Evolutionary conservation across 2,797 vertebrate species (phyloP), one percentile per base, ranked within the genome.

Genomic region (Cyclopterus lumpus): DNA sequence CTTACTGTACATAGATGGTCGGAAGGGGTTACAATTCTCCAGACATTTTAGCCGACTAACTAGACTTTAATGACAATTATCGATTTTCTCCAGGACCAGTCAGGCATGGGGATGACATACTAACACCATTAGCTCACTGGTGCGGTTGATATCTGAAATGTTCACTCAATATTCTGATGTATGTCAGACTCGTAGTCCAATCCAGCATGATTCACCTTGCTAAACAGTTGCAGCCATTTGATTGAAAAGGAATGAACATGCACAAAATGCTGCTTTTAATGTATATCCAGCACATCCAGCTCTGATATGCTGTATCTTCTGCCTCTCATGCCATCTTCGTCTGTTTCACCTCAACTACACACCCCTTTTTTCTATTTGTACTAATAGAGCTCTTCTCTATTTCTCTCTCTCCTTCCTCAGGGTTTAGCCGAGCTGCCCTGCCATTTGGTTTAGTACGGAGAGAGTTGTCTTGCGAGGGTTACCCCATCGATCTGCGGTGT

Each of bases 401-500:
- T 12, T 42, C 54, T 77, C 11, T 65, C 61, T 81, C 64, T 69
- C 59, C 67, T 65, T 82, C 78, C 73, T 8, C 80, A 99, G 98
- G 97, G 88, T 99, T 99, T 90, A 99, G 97, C 90, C 95, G 98
- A 91, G 97, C 97, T 72, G 97, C 97, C 0, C 93, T 99, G 88
- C 97, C 98, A 0, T 99, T 99, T 67, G 98, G 98, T 75, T 94
- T 99, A 90, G 98, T 99, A 48, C 94, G 98, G 85, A 93, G 98
- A 92, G 98, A 99, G 94, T 95, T 99, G 72, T 99, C 98, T 76
- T 99, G 98, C 7, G 98, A 99, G 93, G 98, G 98, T 88, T 99
- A 99, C 90, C 97, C 97, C 84, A 99, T 99, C 76, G 98, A 99
- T 92, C 95, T 99, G 77, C 95, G 98, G 26, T 99, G 98, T 91